Evolutionary conservation across 2,113 vertebrate genomes (phyloP).

Genomic region (Columba livia): DNA sequence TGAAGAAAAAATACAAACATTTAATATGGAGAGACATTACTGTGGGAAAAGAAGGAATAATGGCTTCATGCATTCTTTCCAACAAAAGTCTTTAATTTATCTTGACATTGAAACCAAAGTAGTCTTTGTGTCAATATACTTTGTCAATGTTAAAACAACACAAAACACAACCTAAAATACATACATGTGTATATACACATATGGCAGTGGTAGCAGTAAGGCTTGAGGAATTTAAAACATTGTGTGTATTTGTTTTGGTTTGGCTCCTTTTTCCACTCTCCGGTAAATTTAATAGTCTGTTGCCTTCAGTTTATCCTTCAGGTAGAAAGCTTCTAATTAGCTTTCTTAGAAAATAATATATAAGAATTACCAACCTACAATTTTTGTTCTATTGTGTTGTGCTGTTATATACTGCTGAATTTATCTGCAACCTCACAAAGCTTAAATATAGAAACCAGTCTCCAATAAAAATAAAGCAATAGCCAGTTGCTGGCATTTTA

Average conservation of each 20-base stretch:
- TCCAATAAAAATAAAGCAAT: conserved; percentile 17
- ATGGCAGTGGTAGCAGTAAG: background rate
- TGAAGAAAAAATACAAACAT: background rate
- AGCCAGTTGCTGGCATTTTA: conserved; percentile 31
- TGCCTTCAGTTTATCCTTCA: background rate
- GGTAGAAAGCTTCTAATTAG: background rate
- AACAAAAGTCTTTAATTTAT: background rate
- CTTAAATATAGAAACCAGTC: background rate
- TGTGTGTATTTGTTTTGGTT: background rate
- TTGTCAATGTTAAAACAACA: background rate
- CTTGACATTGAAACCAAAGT: background rate
- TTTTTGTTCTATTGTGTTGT: background rate
- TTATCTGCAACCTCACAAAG: conserved; percentile 18
- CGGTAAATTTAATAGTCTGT: background rate
- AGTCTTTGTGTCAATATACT: background rate
- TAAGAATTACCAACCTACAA: background rate
- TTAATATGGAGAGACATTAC: background rate
- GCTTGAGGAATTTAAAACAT: background rate
- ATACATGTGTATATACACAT: background rate
- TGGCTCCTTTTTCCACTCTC: background rate
- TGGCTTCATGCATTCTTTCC: background rate
- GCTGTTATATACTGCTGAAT: conserved; percentile 17
- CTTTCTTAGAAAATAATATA: background rate
- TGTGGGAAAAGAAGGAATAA: background rate
- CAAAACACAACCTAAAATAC: background rate